A percentile compares a stretch with the other conserved stretches of the same genome.
Conservation (phyloP, 2,888 invertebrate species). For the Rhorus exstirpatorius region DNA sequence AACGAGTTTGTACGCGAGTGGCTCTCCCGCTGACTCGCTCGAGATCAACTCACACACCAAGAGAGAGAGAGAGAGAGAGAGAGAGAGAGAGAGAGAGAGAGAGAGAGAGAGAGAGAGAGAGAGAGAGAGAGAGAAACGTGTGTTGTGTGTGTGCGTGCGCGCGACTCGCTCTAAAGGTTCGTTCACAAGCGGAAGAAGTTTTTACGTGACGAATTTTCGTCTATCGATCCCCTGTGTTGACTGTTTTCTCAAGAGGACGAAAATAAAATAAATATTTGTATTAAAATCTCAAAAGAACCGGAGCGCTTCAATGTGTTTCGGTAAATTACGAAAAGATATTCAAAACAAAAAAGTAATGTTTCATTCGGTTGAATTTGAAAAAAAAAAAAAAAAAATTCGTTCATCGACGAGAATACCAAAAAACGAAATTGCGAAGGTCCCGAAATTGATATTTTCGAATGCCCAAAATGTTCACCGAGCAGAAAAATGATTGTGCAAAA, state of each 20-base stretch:
- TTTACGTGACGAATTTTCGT: conserved; percentile 59
- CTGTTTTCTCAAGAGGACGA: conserved; percentile 10
- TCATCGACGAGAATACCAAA: too few species aligned
- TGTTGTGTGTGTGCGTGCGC: conserved; percentile 50
- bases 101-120: conserved; percentile 14
- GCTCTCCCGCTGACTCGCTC: conserved; percentile 57
- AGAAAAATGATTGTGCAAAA: too few species aligned
- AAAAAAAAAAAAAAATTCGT: too few species aligned
- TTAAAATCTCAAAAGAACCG: too few species aligned
- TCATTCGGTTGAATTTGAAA: too few species aligned
- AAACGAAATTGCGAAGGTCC: too few species aligned
- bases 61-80: conserved; percentile 24
- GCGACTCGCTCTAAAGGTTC: conserved; percentile 61
- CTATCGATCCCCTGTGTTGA: conserved; percentile 52
- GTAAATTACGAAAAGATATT: background rate
- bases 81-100: conserved; percentile 25
- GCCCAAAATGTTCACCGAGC: too few species aligned
- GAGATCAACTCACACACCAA: conserved; percentile 19
- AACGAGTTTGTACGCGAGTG: conserved; percentile 55
- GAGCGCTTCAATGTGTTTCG: background rate
- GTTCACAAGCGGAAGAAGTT: conserved; percentile 60
- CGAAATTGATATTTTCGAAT: too few species aligned
- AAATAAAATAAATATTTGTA: conserved; percentile 53
- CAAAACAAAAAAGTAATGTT: too few species aligned
- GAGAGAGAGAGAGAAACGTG: conserved; percentile 18